Evolutionary conservation across 2,797 vertebrate genomes (phyloP), one percentile per base, ranked within the genome.

Genomic region (Adrianichthys oophorus): DNA sequence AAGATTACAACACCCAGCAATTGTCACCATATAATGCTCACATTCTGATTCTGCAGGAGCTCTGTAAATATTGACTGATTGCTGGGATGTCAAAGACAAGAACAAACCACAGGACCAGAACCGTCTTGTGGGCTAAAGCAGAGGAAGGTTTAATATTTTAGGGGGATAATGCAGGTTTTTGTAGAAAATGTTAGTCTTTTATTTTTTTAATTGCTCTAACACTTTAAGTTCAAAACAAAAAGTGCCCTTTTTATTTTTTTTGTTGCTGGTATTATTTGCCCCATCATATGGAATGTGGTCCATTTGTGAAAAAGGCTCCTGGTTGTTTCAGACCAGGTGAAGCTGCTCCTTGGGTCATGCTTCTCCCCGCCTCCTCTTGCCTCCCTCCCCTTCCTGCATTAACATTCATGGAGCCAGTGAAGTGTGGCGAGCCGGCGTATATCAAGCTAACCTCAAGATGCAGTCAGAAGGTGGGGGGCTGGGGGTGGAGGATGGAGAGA

Each of bases 401-500:
- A 92, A 90, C 89, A 92, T 92, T 92, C 91, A 92, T 92, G 78
- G 89, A 88, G 83, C 76, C 87, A 87, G 75, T 85, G 88, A 78
- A 89, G 88, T 89, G 84, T 91, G 85, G 85, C 83, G 62, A 82
- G 80, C 70, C 62, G 53, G 71, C 64, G 78, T 79, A 69, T 79
- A 69, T 82, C 68, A 70, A 89, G 77, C 85, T 77, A 68, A 53
- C 61, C 77, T 78, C 67, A 65, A 84, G 75, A 89, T 80, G 81
- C 61, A 56, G 59, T 68, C 64, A 53, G 75, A 49, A 50, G 40
- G 23, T 2, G 13, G 13, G n/a, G 29, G 37, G 43, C 48, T 40
- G 24, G 45, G 56, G 15, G 41, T 48, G 55, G 47, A 56, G 48
- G 52, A 26, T 53, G 62, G 70, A 51, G 54, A 41, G 6, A 4